Evolutionary conservation across 2,113 vertebrate species (phyloP).

Genomic region (Phrynosoma platyrhinos): DNA sequence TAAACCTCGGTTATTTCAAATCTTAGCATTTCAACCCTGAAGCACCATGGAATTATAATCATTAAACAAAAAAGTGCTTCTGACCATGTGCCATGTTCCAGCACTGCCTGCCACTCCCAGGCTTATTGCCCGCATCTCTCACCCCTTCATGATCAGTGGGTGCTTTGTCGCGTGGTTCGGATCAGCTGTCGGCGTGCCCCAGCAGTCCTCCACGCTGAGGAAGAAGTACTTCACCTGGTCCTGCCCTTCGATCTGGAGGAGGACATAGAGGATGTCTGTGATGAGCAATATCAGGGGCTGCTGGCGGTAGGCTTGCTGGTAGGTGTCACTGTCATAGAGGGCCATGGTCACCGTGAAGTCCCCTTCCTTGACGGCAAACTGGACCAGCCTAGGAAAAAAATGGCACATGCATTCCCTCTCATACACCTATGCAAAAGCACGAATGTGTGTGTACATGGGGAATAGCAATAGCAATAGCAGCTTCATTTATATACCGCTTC

Average conservation of each 20-base stretch:
- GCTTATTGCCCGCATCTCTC: not conserved
- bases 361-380: constrained; percentile 67
- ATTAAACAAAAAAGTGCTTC: not conserved
- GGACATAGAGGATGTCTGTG: constrained; percentile 46
- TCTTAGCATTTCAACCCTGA: not conserved
- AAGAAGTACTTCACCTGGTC: constrained; percentile 64
- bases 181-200: constrained; percentile 48
- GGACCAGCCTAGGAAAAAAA: constrained; percentile 59
- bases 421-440: too few species aligned
- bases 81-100: too few species aligned
- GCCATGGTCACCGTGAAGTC: constrained; percentile 68
- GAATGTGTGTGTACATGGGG: too few species aligned
- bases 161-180: constrained; percentile 31
- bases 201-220: constrained; percentile 69
- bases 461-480: too few species aligned
- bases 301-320: constrained; percentile 51
- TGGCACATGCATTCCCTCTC: not conserved
- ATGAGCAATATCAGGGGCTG: not conserved
- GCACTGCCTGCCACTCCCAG: not conserved
- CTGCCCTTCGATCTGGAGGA: constrained; percentile 66
- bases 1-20: not conserved
- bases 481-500: too few species aligned
- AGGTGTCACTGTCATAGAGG: constrained; percentile 59
- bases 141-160: constrained; percentile 70
- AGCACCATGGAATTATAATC: too few species aligned